A percentile compares a stretch with the other conserved stretches of the same genome.
Conservation (phyloP, 2,797 vertebrate genomes). For the Coreius guichenoti region DNA sequence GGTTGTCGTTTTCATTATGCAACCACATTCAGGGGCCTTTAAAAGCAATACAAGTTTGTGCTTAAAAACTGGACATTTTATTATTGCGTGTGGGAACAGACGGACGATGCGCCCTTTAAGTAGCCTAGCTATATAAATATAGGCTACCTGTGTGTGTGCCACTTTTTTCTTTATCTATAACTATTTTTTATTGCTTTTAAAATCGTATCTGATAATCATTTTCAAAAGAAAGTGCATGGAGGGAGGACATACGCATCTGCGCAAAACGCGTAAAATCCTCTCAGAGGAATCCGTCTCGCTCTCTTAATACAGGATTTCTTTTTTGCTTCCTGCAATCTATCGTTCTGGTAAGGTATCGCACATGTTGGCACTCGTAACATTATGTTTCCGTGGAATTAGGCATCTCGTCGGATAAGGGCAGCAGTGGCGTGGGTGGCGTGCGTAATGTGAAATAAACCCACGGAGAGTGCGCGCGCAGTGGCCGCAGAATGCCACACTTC, state of each 20-base stretch:
- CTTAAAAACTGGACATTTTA: neutral
- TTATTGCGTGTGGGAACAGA: neutral
- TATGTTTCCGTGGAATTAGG: constrained; percentile 34
- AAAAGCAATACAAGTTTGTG: neutral
- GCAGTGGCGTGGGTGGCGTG: constrained; percentile 51
- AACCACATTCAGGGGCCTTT: neutral
- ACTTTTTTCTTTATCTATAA: neutral
- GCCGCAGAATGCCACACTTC: constrained; percentile 54
- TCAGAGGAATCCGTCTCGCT: neutral
- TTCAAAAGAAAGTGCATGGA: neutral
- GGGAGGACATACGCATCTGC: neutral
- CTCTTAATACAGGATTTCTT: neutral
- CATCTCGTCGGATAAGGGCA: constrained; percentile 11
- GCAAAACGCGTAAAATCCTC: neutral
- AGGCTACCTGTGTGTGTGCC: neutral
- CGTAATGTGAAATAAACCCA: constrained; percentile 48
- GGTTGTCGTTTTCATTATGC: neutral
- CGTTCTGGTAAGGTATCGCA: constrained; percentile 5
- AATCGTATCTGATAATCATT: neutral
- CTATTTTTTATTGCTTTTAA: neutral
- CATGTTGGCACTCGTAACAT: constrained; percentile 17
- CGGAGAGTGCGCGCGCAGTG: constrained; percentile 45
- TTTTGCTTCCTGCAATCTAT: neutral
- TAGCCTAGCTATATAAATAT: neutral
- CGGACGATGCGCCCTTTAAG: neutral